These are phyloP conservation scores for Gadus chalcogrammus DNA, from an alignment of 2,113 vertebrate species.

Conservation along the genomic window DNA sequence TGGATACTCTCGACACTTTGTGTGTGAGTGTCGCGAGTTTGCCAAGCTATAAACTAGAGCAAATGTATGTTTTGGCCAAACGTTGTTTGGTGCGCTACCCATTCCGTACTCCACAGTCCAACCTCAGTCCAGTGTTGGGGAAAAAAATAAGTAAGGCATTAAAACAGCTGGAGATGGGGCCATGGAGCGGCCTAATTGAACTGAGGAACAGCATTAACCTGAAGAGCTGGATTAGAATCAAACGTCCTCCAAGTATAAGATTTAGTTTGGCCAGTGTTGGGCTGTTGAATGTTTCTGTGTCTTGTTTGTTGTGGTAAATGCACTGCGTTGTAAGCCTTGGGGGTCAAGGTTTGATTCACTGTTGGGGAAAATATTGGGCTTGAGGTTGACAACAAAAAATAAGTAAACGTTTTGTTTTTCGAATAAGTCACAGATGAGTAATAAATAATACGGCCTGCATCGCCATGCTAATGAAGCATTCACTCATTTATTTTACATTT, in stretches of 20 bases:
- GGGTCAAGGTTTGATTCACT: slow-evolving; percentile 18
- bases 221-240: slow-evolving; percentile 35
- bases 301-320: slow-evolving; percentile 35
- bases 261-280: slow-evolving; percentile 26
- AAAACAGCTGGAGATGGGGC: slow-evolving; percentile 54
- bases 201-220: slow-evolving; percentile 37
- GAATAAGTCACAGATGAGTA: slow-evolving; percentile 16
- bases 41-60: slow-evolving; percentile 44
- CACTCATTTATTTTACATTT: slow-evolving; percentile 4
- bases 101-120: slow-evolving; percentile 24
- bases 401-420: slow-evolving; percentile 11
- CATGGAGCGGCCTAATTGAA: slow-evolving; percentile 51
- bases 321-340: background rate
- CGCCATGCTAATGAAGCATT: slow-evolving; percentile 8
- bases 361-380: slow-evolving; percentile 10
- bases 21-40: slow-evolving; percentile 17
- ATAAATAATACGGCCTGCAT: slow-evolving; percentile 24
- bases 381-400: slow-evolving; percentile 14
- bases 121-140: slow-evolving; percentile 53
- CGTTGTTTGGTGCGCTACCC: slow-evolving; percentile 32
- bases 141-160: slow-evolving; percentile 58
- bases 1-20: slow-evolving; percentile 31
- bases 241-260: slow-evolving; percentile 47
- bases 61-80: slow-evolving; percentile 45
- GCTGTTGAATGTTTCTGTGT: slow-evolving; percentile 18